A percentile compares a stretch with the other conserved stretches of the same genome.
Conservation (phyloP, 2,797 vertebrate genomes). For the Chelonia mydas region DNA sequence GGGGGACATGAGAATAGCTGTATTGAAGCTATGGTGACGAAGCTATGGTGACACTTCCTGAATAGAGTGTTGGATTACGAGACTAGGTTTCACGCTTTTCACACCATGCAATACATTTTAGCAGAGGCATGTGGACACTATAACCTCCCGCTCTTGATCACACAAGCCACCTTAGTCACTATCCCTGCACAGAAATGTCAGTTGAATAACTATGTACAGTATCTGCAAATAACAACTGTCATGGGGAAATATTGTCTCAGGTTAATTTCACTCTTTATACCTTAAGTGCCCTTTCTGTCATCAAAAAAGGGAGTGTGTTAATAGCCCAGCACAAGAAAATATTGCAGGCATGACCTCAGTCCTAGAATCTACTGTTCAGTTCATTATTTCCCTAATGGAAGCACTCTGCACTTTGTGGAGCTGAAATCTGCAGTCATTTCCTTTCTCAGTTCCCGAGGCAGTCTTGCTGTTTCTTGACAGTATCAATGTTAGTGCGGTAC, state of each 20-base stretch:
- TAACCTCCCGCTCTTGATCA: neutral
- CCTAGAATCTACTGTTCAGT: neutral
- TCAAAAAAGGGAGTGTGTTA: neutral
- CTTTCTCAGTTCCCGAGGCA: neutral
- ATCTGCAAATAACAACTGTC: neutral
- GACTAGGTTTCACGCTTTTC: neutral
- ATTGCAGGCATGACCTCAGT: neutral
- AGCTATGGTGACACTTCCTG: neutral
- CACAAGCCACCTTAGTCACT: neutral
- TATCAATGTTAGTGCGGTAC: neutral
- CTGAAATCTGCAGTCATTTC: neutral
- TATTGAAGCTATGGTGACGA: neutral
- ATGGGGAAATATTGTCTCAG: neutral
- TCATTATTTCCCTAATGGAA: conserved; percentile 18
- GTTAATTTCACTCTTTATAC: conserved; percentile 1
- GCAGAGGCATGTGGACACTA: neutral
- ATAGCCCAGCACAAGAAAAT: neutral
- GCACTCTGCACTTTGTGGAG: neutral
- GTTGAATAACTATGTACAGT: neutral
- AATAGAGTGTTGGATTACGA: neutral
- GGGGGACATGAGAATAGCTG: neutral
- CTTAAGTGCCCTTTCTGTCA: conserved; percentile 3
- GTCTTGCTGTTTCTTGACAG: neutral
- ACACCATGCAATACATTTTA: neutral
- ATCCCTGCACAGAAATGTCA: neutral